Percentiles rank a stretch among this genome's conserved stretches.
These are phyloP conservation scores for Gymnothorax javanicus DNA, from an alignment of 2,797 vertebrate species.

Conservation along the genomic window DNA sequence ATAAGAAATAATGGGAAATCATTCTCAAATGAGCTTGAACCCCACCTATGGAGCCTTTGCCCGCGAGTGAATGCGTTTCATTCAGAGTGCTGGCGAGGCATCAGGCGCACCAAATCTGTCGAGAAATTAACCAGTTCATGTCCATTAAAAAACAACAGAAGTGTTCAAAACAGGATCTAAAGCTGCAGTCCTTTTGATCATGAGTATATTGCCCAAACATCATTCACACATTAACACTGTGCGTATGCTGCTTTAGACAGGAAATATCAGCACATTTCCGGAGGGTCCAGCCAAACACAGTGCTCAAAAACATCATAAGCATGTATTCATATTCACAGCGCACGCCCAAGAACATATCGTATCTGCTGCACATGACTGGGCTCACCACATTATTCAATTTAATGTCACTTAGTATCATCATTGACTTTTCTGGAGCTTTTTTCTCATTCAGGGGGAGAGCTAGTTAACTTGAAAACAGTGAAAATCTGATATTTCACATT, in stretches of 20 bases:
- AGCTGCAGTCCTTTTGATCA: not conserved
- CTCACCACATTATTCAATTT: not conserved
- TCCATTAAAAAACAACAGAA: not conserved
- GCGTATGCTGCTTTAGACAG: no score
- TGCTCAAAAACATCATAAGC: not conserved
- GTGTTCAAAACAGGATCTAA: not conserved
- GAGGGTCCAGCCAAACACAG: not conserved
- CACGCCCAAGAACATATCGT: not conserved
- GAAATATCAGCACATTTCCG: not conserved
- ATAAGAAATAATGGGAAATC: no score
- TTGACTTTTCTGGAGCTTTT: not conserved
- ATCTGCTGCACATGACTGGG: not conserved
- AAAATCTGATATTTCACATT: not conserved
- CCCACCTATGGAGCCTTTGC: no score
- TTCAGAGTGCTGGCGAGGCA: no score
- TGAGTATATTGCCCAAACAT: not conserved
- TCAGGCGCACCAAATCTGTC: no score
- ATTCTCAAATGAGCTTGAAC: no score
- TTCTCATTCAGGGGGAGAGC: not conserved
- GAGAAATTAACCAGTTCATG: no score
- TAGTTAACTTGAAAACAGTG: not conserved
- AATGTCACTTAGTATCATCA: not conserved
- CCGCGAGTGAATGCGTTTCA: no score
- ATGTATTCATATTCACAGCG: not conserved
- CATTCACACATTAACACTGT: conserved; percentile 7